These are phyloP conservation scores for Aporrectodea caliginosa DNA, from an alignment of 1,140 invertebrate genomes.

Conservation along the genomic window DNA sequence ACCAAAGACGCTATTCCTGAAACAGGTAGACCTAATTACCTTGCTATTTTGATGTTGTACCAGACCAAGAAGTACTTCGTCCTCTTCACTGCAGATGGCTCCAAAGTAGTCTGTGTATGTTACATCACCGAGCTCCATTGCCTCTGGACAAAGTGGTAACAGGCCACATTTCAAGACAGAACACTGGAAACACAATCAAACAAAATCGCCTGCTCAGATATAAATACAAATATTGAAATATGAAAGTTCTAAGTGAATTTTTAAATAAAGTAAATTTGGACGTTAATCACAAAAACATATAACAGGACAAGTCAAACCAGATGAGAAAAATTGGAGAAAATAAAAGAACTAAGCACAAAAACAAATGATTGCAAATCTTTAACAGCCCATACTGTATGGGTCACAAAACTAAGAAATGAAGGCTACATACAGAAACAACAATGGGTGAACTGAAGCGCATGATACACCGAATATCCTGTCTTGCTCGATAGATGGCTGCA, in stretches of 20 bases:
- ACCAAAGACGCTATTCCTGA: too few species aligned
- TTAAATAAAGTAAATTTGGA: too few species aligned
- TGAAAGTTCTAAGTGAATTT: too few species aligned
- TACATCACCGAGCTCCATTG: constrained; percentile 81
- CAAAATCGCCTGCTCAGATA: too few species aligned
- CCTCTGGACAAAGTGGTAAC: constrained; percentile 82
- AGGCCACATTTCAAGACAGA: constrained; percentile 82
- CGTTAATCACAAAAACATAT: too few species aligned
- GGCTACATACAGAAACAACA: constrained; percentile 10
- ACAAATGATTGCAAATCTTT: background rate
- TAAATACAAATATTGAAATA: too few species aligned
- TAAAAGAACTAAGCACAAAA: constrained; percentile 27
- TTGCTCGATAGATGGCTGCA: constrained; percentile 84
- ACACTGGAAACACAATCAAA: too few species aligned
- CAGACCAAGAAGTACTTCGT: constrained; percentile 13
- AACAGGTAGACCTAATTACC: too few species aligned
- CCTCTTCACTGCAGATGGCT: background rate
- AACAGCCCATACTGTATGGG: background rate
- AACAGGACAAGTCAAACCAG: too few species aligned
- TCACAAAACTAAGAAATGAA: background rate
- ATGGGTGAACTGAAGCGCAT: constrained; percentile 54
- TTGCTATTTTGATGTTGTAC: constrained; percentile 24
- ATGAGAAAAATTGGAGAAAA: too few species aligned
- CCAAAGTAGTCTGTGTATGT: constrained; percentile 49
- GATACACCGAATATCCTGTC: constrained; percentile 88